Conservation (phyloP, 2,113 vertebrate genomes). For the Hemiscyllium ocellatum region DNA sequence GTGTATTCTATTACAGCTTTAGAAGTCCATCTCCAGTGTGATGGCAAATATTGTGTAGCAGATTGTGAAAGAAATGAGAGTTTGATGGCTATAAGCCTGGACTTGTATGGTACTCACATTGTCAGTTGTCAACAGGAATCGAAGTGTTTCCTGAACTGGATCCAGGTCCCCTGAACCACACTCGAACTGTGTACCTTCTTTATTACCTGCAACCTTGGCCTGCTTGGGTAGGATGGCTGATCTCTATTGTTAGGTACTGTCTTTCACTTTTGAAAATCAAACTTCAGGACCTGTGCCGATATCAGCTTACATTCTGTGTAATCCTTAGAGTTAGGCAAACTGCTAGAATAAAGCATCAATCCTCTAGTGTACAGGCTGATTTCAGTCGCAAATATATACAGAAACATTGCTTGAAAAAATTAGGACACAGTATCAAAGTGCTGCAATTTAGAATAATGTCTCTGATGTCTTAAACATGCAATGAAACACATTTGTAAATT, state of each 20-base stretch:
- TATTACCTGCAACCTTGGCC: too few species aligned
- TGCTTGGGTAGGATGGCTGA: too few species aligned
- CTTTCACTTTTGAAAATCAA: too few species aligned
- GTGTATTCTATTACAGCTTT: not conserved
- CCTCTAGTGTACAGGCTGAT: not conserved
- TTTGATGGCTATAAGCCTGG: not conserved
- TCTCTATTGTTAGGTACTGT: too few species aligned
- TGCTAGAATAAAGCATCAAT: not conserved
- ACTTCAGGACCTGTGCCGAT: not conserved
- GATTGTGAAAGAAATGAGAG: not conserved
- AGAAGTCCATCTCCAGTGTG: not conserved
- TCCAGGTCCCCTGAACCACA: too few species aligned
- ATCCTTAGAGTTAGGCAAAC: not conserved
- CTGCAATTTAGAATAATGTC: not conserved
- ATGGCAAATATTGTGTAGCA: not conserved
- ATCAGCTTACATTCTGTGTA: not conserved
- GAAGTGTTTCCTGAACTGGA: too few species aligned
- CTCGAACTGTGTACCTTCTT: too few species aligned
- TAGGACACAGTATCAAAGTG: not conserved
- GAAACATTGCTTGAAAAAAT: not conserved
- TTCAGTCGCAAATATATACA: not conserved
- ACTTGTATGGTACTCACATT: not conserved
- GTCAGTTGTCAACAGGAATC: too few species aligned
- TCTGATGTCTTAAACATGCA: not conserved
- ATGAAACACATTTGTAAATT: not conserved